These are phyloP conservation scores for Lamprotornis superbus DNA, from an alignment of 2,113 vertebrate genomes.

Conservation along the genomic window DNA sequence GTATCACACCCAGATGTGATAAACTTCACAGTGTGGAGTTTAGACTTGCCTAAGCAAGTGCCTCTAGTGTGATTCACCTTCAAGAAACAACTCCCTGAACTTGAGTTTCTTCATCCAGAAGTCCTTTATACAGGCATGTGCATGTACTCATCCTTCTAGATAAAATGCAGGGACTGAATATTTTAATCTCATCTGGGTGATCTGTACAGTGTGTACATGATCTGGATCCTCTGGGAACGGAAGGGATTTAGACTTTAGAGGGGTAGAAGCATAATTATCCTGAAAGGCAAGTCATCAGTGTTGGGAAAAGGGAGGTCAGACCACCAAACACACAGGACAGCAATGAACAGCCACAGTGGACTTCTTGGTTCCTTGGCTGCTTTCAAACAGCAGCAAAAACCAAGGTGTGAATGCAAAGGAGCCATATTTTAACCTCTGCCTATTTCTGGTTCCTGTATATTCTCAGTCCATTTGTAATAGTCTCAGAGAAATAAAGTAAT, in stretches of 20 bases:
- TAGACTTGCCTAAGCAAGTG: neutral
- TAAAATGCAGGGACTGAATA: neutral
- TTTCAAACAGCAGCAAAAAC: neutral
- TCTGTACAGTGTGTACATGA: neutral
- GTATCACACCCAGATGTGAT: neutral
- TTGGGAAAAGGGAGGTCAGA: neutral
- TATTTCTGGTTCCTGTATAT: neutral
- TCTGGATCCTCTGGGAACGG: neutral
- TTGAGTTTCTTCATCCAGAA: neutral
- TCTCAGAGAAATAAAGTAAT: neutral
- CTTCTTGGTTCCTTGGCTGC: neutral
- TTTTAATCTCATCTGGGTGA: neutral
- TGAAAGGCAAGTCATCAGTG: neutral
- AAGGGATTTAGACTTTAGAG: neutral
- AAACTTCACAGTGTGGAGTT: neutral
- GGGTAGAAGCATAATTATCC: neutral
- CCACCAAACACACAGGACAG: neutral
- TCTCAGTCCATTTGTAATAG: neutral
- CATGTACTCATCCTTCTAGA: neutral
- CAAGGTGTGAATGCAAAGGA: neutral
- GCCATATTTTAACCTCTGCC: neutral
- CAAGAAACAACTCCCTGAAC: neutral
- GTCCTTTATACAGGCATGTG: neutral
- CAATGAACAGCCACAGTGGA: rapidly evolving
- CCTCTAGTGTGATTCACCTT: neutral